Conservation (phyloP, 2,888 invertebrate genomes). For the Abscondita cerata region DNA sequence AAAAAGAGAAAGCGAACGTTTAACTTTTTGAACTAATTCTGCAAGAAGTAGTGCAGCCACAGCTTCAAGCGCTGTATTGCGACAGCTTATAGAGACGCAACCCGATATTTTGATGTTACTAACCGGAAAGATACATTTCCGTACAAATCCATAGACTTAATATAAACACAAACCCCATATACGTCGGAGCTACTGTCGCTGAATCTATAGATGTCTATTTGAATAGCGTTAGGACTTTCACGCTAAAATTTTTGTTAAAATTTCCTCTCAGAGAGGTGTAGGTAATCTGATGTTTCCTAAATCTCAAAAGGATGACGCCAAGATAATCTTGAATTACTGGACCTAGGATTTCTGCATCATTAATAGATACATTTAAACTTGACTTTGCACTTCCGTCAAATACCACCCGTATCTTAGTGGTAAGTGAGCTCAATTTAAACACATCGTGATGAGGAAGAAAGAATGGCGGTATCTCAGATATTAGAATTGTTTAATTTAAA, state of each 20-base stretch:
- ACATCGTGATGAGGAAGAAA: background rate
- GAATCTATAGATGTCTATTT: slow-evolving; percentile 39
- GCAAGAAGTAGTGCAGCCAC: slow-evolving; percentile 17
- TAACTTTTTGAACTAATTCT: slow-evolving; percentile 15
- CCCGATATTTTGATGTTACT: too few species aligned
- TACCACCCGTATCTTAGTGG: background rate
- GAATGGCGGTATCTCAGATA: background rate
- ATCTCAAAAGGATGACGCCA: background rate
- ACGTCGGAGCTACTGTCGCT: slow-evolving; percentile 39
- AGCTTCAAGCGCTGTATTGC: slow-evolving; percentile 26
- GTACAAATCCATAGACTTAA: slow-evolving; percentile 25
- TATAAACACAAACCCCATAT: too few species aligned
- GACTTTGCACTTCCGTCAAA: background rate
- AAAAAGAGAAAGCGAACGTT: background rate
- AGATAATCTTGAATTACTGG: background rate
- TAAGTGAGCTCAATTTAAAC: too few species aligned
- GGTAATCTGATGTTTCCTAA: background rate
- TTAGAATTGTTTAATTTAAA: background rate
- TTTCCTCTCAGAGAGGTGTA: too few species aligned
- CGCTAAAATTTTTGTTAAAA: too few species aligned
- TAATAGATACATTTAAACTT: background rate
- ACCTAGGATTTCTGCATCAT: background rate
- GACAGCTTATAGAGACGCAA: too few species aligned
- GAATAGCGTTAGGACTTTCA: background rate
- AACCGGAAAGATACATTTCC: slow-evolving; percentile 16